A percentile compares a stretch with the other conserved stretches of the same genome.
Conservation (phyloP, 2,797 vertebrate genomes). For the Malurus leucopterus region DNA sequence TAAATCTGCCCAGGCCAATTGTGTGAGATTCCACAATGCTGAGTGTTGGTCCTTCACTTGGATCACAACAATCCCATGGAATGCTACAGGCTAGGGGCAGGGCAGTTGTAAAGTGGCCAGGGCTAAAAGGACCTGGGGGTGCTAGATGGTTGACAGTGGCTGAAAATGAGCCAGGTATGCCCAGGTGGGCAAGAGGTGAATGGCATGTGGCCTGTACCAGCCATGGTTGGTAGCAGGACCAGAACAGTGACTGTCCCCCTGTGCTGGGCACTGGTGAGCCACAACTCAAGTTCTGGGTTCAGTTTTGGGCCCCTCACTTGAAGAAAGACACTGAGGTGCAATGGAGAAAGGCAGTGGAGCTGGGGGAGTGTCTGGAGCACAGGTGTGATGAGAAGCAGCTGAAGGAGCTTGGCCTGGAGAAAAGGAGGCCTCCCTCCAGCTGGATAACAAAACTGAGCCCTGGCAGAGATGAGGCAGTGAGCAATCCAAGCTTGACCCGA, state of each 20-base stretch:
- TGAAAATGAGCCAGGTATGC: not conserved
- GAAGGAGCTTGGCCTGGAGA: not conserved
- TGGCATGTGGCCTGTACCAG: not conserved
- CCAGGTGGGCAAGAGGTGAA: not conserved
- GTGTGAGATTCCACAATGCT: not conserved
- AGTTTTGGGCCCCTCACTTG: not conserved
- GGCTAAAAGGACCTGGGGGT: not conserved
- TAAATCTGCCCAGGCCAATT: not conserved
- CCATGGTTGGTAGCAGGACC: not conserved
- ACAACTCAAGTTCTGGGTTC: not conserved
- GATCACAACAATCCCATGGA: not conserved
- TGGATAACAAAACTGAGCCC: not conserved
- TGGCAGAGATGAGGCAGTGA: not conserved
- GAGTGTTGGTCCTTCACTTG: not conserved
- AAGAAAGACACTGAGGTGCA: not conserved
- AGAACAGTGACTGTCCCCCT: not conserved
- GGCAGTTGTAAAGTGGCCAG: not conserved
- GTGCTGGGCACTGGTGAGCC: not conserved
- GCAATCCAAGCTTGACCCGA: not conserved
- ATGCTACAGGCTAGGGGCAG: not conserved
- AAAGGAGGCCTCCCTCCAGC: not conserved
- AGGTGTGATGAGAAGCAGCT: not conserved
- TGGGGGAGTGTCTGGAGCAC: not conserved
- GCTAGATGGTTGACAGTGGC: not conserved
- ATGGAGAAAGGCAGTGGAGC: not conserved